These are phyloP conservation scores for Brevipalpus yothersi DNA, from an alignment of 1,140 invertebrate genomes.

Conservation along the genomic window DNA sequence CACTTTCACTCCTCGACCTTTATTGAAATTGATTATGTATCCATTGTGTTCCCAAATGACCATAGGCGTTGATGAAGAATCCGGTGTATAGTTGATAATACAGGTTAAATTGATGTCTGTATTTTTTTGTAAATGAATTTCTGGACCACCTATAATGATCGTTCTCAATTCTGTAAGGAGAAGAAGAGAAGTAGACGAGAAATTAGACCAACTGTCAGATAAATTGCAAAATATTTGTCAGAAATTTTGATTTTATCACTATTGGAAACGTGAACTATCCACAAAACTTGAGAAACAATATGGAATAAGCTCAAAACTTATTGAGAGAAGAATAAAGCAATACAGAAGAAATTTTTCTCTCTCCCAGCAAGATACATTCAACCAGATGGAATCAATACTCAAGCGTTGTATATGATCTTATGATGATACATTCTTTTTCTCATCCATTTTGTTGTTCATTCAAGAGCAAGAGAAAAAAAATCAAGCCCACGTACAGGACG, in stretches of 20 bases:
- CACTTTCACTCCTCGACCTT: not conserved
- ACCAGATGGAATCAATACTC: no score
- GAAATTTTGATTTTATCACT: not conserved
- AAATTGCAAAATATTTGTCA: not conserved
- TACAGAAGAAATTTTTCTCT: no score
- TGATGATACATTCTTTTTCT: no score
- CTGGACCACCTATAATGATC: slow-evolving; percentile 32
- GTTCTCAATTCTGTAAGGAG: not conserved
- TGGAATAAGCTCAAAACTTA: not conserved
- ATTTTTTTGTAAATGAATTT: slow-evolving; percentile 61
- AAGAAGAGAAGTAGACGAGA: not conserved
- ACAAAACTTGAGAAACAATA: not conserved
- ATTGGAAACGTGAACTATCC: not conserved
- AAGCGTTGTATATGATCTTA: no score
- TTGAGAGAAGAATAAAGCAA: no score
- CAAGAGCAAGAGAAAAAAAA: no score
- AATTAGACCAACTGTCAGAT: not conserved
- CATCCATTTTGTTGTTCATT: no score
- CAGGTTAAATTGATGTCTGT: slow-evolving; percentile 38
- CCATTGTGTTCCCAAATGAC: slow-evolving; percentile 62
- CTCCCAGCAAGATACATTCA: no score
- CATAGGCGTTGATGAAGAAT: slow-evolving; percentile 44
- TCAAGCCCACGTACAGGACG: no score
- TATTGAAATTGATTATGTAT: slow-evolving; percentile 45
- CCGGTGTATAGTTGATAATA: slow-evolving; percentile 29